Base-by-base conservation (phyloP, 2,888 invertebrate species). In the Trichopoda pennipes region DNA sequence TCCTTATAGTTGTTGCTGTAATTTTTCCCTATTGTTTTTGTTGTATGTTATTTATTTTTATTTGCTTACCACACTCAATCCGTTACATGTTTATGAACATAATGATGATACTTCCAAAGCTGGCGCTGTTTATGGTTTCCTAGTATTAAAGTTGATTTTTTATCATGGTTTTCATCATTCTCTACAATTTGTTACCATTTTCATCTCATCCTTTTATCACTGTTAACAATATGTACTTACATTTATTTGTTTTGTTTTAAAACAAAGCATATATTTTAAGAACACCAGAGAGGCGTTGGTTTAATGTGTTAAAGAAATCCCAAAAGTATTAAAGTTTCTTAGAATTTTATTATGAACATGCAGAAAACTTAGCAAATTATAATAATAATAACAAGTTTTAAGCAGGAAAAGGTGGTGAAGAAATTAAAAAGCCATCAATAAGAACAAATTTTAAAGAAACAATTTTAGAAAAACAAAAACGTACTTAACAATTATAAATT, bases 1-100 rank as follows among this genome's bases (percentile, higher is more conserved):
- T 61, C 51, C 35, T 70, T 66, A 49, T 60, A 2, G 60, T 63
- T 53, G 44, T 56, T 60, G 14, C 51, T 56, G 17, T 35, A 44
- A 16, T 35, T 47, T 60, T 64, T 49, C 14, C 42, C 44, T 76
- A n/a, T 60, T 44, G 14, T 32, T 64, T 64, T 73, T 58, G 19
- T 58, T 68, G 77, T 73, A 21, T 32, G 7, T 56, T 49, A 16
- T 64, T 19, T n/a, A 17, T 60, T 64, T 32, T 74, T 47, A 56
- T 56, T 60, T 53, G 17, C 55, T 63, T 53, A 60, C 60, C 38
- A 61, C 17, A 19, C 51, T 64, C 32, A 63, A 44, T 44, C 49
- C 55, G 8, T 51, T 70, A 56, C 23, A 56, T 61, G 44, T 70
- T 56, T 38, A 42, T 3, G 38, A 51, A 51, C 49, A 58, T 58